A percentile compares a stretch with the other conserved stretches of the same genome.
Conservation (phyloP, 2,113 vertebrate species). For the Gallinago paraguaiae region DNA sequence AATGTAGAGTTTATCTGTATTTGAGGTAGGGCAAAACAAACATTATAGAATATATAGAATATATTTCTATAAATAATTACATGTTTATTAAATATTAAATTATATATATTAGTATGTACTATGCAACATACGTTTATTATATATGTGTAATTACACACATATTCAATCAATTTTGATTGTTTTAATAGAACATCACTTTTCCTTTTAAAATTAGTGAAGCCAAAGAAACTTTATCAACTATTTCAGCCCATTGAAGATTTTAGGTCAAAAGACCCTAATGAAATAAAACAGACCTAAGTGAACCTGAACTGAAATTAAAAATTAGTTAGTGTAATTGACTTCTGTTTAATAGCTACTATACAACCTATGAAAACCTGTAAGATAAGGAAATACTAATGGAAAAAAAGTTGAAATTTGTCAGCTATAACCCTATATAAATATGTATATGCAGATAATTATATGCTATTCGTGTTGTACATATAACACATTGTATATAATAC, state of each 20-base stretch:
- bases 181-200: not conserved
- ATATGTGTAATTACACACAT: not conserved
- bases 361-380: not conserved
- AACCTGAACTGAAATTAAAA: not conserved
- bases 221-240: not conserved
- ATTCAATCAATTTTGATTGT: not conserved
- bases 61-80: not conserved
- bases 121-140: not conserved
- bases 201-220: not conserved
- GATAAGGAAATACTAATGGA: not conserved
- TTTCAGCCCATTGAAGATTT: not conserved
- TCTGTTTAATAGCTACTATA: not conserved
- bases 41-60: not conserved
- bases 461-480: accelerated
- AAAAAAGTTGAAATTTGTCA: not conserved
- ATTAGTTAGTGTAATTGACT: not conserved
- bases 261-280: not conserved
- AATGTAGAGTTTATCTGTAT: not conserved
- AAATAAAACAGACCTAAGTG: not conserved
- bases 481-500: not conserved
- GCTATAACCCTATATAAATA: not conserved
- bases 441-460: not conserved
- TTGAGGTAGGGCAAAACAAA: not conserved
- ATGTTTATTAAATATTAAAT: not conserved
- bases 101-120: not conserved